phyloP scores from a whole-genome alignment of 2,797 vertebrate species.

The Pampus argenteus region DNA sequence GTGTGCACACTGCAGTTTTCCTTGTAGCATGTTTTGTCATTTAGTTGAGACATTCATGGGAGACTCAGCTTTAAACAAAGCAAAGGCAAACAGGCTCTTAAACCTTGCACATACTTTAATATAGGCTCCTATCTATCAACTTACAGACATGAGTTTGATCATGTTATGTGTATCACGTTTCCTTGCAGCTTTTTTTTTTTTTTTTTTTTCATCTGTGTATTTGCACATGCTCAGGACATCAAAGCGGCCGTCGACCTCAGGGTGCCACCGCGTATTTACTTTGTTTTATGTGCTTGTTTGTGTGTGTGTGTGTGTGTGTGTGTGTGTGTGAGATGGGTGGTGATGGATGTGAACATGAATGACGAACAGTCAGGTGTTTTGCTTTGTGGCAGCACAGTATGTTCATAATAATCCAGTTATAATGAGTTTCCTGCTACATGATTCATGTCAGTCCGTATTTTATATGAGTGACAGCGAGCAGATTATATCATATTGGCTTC shows the following conservation, averaged over 20 bases:
- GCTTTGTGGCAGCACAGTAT: slow-evolving; percentile 16
- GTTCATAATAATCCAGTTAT: slow-evolving; percentile 31
- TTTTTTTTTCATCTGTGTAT: slow-evolving; percentile 31
- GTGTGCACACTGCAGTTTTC: slow-evolving; percentile 42
- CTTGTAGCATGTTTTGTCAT: slow-evolving; percentile 56
- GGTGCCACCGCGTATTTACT: slow-evolving; percentile 41
- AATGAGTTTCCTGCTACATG: slow-evolving; percentile 42
- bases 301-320: slow-evolving; percentile 18
- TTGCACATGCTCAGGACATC: slow-evolving; percentile 56
- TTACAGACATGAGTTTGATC: slow-evolving; percentile 34
- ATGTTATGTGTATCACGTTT: slow-evolving; percentile 39
- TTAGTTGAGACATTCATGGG: slow-evolving; percentile 56
- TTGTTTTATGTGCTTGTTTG: slow-evolving; percentile 13
- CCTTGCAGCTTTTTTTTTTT: not conserved
- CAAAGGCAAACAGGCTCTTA: too few relatives aligned
- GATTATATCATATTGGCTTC: slow-evolving; percentile 22
- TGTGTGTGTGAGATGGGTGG: slow-evolving; percentile 15
- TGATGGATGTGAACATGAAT: slow-evolving; percentile 11
- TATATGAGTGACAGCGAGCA: not conserved
- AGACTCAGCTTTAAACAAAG: slow-evolving; percentile 67
- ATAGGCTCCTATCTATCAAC: not conserved
- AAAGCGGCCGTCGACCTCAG: slow-evolving; percentile 49
- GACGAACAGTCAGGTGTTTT: slow-evolving; percentile 5
- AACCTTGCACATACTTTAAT: too few relatives aligned
- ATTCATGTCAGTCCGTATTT: slow-evolving; percentile 33